A percentile compares a stretch with the other conserved stretches of the same genome.
phyloP scores from a whole-genome alignment of 2,888 invertebrate genomes.

The Hedychridium roseum region DNA sequence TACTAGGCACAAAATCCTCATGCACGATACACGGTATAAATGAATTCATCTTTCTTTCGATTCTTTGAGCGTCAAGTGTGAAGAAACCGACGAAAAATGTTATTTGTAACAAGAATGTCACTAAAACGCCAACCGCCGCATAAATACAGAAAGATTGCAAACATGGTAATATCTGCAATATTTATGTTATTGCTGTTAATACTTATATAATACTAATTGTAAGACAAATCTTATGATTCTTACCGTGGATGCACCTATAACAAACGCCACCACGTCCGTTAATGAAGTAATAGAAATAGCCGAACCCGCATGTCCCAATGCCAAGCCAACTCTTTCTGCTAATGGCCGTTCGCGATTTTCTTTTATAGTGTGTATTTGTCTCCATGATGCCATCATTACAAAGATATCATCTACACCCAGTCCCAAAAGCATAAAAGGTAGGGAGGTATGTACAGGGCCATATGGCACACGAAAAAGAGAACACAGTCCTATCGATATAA shows the following conservation, averaged over 20 bases:
- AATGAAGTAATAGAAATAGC: constrained; percentile 85
- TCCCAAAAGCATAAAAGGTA: constrained; percentile 84
- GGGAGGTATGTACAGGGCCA: constrained; percentile 82
- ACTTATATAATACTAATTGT: not conserved
- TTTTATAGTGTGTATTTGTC: constrained; percentile 68
- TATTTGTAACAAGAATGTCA: constrained; percentile 78
- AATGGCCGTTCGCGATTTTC: constrained; percentile 67
- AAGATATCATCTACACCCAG: constrained; percentile 87
- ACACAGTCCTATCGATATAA: constrained; percentile 76
- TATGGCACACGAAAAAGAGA: constrained; percentile 76
- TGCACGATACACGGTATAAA: constrained; percentile 74
- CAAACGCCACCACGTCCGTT: constrained; percentile 82
- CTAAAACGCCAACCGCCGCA: constrained; percentile 78
- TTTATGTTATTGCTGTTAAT: not conserved
- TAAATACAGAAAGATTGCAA: constrained; percentile 84
- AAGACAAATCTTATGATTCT: constrained; percentile 46
- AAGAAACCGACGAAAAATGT: constrained; percentile 85
- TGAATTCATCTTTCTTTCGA: constrained; percentile 72
- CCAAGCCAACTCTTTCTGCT: constrained; percentile 73
- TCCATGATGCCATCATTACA: constrained; percentile 83
- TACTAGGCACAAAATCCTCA: constrained; percentile 66
- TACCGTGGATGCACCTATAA: constrained; percentile 81
- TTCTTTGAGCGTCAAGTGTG: constrained; percentile 74
- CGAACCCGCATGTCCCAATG: constrained; percentile 82
- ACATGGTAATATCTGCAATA: constrained; percentile 76